phyloP scores from a whole-genome alignment of 2,797 vertebrate genomes.

The Anisognathus igniventris region DNA sequence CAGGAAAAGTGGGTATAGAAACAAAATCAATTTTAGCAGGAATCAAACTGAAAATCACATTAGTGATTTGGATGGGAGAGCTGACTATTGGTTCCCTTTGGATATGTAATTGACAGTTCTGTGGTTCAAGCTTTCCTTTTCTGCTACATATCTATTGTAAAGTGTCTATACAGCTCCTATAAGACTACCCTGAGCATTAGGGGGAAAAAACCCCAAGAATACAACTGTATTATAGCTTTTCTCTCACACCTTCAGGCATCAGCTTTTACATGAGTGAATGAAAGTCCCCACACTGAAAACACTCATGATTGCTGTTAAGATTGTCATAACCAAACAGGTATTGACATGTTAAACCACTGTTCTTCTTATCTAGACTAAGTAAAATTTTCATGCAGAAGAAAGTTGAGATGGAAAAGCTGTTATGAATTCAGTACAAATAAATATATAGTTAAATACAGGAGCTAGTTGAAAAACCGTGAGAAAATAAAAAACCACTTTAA shows the following conservation, averaged over 20 bases:
- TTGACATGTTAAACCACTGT: not conserved
- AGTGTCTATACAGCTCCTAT: not conserved
- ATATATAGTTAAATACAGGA: not conserved
- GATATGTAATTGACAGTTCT: not conserved
- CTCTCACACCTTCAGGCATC: not conserved
- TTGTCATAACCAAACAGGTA: fast-evolving
- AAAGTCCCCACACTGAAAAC: not conserved
- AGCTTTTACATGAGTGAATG: not conserved
- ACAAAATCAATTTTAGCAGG: not conserved
- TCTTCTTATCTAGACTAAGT: not conserved
- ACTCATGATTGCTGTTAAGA: not conserved
- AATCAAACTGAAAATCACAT: not conserved
- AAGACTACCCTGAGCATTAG: not conserved
- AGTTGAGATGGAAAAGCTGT: not conserved
- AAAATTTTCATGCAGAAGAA: not conserved
- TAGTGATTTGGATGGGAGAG: not conserved
- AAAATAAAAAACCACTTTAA: not conserved
- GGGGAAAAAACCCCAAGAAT: fast-evolving
- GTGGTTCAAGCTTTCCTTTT: not conserved
- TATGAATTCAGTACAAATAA: not conserved
- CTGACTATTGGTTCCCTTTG: not conserved
- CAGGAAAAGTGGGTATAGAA: not conserved
- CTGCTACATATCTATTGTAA: not conserved
- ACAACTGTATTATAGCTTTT: not conserved
- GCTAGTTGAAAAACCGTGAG: not conserved